A percentile compares a stretch with the other conserved stretches of the same genome.
Conservation (phyloP, 2,888 invertebrate genomes). For the Junonia oenone region DNA sequence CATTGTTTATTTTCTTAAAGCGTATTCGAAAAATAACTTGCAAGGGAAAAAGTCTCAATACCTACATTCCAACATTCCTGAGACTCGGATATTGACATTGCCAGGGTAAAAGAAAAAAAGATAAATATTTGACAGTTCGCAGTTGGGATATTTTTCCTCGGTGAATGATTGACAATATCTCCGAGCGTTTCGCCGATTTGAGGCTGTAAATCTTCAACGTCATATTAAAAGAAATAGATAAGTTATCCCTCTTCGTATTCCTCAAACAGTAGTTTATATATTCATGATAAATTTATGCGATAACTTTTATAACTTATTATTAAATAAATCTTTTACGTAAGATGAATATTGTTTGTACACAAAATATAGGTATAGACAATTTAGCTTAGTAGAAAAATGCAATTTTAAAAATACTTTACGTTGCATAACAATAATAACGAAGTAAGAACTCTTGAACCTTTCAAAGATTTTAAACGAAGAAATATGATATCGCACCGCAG, state of each 20-base stretch:
- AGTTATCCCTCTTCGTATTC: conserved; percentile 16
- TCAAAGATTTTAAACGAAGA: conserved; percentile 5
- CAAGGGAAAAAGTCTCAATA: conserved; percentile 49
- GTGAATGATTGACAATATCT: conserved; percentile 54
- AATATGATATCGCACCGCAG: conserved; percentile 5
- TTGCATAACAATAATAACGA: background rate
- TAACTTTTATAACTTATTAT: conserved; percentile 6
- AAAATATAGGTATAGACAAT: too few species aligned
- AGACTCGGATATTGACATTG: conserved; percentile 54
- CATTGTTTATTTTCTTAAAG: conserved; percentile 47
- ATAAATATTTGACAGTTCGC: conserved; percentile 55
- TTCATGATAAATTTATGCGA: conserved; percentile 13
- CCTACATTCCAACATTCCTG: conserved; percentile 49
- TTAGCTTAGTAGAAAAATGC: too few species aligned
- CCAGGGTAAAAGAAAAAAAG: conserved; percentile 46
- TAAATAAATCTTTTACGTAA: conserved; percentile 1
- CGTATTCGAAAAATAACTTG: conserved; percentile 48
- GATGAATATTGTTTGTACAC: too few species aligned
- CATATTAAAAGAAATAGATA: conserved; percentile 27
- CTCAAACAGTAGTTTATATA: conserved; percentile 15
- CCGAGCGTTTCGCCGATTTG: conserved; percentile 38
- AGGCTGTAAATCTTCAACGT: conserved; percentile 28
- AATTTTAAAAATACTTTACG: too few species aligned
- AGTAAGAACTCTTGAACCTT: background rate
- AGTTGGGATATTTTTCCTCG: conserved; percentile 46